A percentile compares a stretch with the other conserved stretches of the same genome.
phyloP scores from a whole-genome alignment of 2,113 vertebrate species.

The Sebastes schlegelii region DNA sequence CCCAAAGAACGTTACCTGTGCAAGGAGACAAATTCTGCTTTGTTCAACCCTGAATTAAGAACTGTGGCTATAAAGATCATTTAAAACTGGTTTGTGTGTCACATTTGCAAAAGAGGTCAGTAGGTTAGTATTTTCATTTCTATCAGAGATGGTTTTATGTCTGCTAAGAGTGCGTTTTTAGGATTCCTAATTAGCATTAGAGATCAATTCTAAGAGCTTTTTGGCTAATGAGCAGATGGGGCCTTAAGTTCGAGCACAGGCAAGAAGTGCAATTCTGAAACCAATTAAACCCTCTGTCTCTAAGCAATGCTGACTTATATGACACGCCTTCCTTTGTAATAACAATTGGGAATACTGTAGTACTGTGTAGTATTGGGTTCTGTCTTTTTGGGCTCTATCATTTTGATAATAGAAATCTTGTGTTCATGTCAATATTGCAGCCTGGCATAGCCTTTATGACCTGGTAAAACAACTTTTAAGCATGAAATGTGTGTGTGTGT shows the following conservation, averaged over 20 bases:
- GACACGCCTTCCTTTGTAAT: background rate
- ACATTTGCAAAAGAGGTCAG: slow-evolving; percentile 18
- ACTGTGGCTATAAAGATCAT: background rate
- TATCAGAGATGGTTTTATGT: background rate
- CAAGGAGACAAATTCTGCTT: background rate
- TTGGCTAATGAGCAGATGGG: slow-evolving; percentile 31
- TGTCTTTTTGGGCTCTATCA: background rate
- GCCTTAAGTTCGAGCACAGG: background rate
- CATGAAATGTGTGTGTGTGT: slow-evolving; percentile 33
- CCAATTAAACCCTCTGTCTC: background rate
- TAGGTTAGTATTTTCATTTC: background rate
- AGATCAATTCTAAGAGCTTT: slow-evolving; percentile 20
- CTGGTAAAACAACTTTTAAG: background rate
- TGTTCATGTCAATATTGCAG: background rate
- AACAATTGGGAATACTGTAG: background rate
- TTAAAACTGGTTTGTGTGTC: background rate
- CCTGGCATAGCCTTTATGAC: background rate
- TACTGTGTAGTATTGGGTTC: background rate
- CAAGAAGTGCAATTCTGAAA: background rate
- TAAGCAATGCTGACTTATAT: background rate
- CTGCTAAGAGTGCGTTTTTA: background rate
- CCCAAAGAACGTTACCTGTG: background rate
- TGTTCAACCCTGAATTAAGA: too few relatives aligned
- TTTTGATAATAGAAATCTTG: background rate
- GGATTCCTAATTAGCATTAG: slow-evolving; percentile 23